Evolutionary conservation across 2,888 invertebrate species (phyloP), one percentile per base, ranked within the genome.

Genomic region (Sminthurinus aureus): DNA sequence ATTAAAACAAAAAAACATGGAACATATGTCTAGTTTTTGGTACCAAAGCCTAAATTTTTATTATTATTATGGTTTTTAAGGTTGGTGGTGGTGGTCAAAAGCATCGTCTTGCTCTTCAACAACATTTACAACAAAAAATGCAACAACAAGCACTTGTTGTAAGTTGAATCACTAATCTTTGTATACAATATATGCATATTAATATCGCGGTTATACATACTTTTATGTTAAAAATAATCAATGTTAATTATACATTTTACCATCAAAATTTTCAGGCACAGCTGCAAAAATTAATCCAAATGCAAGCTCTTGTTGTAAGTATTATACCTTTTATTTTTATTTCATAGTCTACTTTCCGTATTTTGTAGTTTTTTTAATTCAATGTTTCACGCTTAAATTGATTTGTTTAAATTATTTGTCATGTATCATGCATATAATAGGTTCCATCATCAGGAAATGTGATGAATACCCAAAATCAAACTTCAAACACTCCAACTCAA

Each of bases 111-210:
- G 92, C 92, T 22, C 92, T 93, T 0, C 93, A 93, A 87, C 93
- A 93, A 88, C 93, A 93, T 89, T 91, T 95, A 88, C 95, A 95
- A 89, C 94, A 95, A 84, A 95, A 93, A 89, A 92, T 93, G 89
- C 94, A 94, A 88, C 93, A 92, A 86, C 92, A 93, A 85, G 91
- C 91, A 86, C 52, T 38, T 38, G 38, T 38, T 38, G 38, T 38
- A 38, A 38, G 38, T 38, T 38, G 6, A 38, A n/a, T n/a, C n/a
- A n/a, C n/a, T n/a, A n/a, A n/a, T n/a, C n/a, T n/a, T n/a, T n/a
- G n/a, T n/a, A n/a, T n/a, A n/a, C n/a, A n/a, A n/a, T n/a, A n/a
- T n/a, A n/a, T n/a, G n/a, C n/a, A n/a, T n/a, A n/a, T n/a, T n/a
- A 38, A 38, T 38, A 6, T 38, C 38, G 38, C n/a, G n/a, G n/a